These are phyloP conservation scores for Apis dorsata DNA, from an alignment of 1,140 invertebrate species.

Conservation along the genomic window DNA sequence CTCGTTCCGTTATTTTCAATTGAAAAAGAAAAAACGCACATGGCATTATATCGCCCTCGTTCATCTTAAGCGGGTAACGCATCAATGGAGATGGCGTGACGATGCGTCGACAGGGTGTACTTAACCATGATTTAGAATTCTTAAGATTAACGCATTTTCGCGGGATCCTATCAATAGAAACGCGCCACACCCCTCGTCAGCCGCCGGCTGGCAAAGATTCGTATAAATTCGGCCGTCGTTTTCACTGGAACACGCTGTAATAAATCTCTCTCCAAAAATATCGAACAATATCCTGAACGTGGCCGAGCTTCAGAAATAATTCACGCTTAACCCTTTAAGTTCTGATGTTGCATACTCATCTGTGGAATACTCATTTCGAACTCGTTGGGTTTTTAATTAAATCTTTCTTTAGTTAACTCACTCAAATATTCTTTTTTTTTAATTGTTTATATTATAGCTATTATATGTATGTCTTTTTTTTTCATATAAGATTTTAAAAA, in stretches of 20 bases:
- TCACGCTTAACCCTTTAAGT: background rate
- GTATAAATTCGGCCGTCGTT: constrained; percentile 17
- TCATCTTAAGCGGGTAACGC: background rate
- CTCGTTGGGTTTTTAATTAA: too few species aligned
- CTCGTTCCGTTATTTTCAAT: too few species aligned
- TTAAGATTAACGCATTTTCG: constrained; percentile 57
- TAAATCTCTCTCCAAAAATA: constrained; percentile 31
- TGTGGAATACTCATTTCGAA: background rate
- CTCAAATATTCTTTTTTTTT: too few species aligned
- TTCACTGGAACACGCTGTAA: background rate
- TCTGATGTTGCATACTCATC: too few species aligned
- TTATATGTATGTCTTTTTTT: too few species aligned
- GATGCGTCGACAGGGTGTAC: constrained; percentile 10
- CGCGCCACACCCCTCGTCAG: constrained; percentile 42
- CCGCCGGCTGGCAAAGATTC: constrained; percentile 17
- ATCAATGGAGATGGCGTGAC: constrained; percentile 2
- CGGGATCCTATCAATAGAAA: constrained; percentile 62
- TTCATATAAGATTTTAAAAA: too few species aligned
- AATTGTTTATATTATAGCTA: too few species aligned
- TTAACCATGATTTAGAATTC: constrained; percentile 54
- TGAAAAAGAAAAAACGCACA: too few species aligned
- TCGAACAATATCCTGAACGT: background rate
- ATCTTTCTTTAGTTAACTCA: too few species aligned
- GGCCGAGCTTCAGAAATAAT: background rate
- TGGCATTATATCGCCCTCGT: too few species aligned